phyloP scores from a whole-genome alignment of 2,888 invertebrate species.

The Dicyrtomina minuta region DNA sequence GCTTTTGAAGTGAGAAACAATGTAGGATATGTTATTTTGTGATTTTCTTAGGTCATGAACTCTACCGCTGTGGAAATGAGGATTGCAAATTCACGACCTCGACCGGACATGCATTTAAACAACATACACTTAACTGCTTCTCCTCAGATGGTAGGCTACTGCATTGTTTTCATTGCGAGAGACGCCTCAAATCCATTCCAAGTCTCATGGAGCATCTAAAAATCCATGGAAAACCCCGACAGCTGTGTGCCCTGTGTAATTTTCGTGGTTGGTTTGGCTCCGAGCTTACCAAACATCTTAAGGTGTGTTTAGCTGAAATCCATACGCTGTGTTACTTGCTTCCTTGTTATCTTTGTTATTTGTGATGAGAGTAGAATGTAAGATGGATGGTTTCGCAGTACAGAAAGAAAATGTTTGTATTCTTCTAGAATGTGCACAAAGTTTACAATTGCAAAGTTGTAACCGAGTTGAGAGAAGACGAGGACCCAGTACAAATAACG shows the following conservation, averaged over 20 bases:
- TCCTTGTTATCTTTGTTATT: background rate
- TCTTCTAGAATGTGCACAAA: slow-evolving; percentile 51
- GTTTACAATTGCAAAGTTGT: slow-evolving; percentile 51
- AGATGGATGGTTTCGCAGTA: no score
- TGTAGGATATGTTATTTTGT: no score
- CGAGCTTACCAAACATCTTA: slow-evolving; percentile 49
- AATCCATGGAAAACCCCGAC: slow-evolving; percentile 63
- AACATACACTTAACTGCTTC: slow-evolving; percentile 56
- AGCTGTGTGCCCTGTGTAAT: slow-evolving; percentile 65
- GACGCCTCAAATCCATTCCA: slow-evolving; percentile 57
- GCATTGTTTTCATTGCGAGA: slow-evolving; percentile 62
- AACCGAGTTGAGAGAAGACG: slow-evolving; percentile 38
- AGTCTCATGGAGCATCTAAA: slow-evolving; percentile 64
- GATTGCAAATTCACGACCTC: slow-evolving; percentile 58
- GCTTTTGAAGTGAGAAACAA: no score
- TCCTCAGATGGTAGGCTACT: slow-evolving; percentile 55
- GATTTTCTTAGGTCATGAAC: slow-evolving; percentile 54
- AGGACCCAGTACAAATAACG: slow-evolving; percentile 51
- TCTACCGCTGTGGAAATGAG: slow-evolving; percentile 61
- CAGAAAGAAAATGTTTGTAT: no score
- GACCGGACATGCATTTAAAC: slow-evolving; percentile 56
- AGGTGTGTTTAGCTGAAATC: slow-evolving; percentile 40
- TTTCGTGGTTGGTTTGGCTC: slow-evolving; percentile 53
- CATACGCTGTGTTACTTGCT: no score
- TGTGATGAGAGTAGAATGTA: background rate